Base-by-base conservation (phyloP, 2,797 vertebrate species). In the Oryzias dopingdopingensis region DNA sequence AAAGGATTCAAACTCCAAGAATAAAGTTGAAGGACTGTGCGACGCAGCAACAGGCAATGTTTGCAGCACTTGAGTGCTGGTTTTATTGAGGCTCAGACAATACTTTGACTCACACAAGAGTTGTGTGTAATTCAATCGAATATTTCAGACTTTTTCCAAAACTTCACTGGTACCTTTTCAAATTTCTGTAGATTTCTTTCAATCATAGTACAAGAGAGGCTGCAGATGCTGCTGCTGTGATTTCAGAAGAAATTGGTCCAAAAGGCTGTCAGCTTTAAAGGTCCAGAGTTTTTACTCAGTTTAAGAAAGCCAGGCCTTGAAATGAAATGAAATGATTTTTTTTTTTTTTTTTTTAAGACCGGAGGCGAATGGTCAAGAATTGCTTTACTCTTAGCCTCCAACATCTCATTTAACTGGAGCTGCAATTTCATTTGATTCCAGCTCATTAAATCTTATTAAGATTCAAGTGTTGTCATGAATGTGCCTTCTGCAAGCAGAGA, bases 381-480 rank as follows among this genome's bases (percentile, higher is more conserved):
- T 24, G 14, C 59, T 74, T 76, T 59, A 65, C 59, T 45, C 72
- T 70, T 47, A 10, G 51, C 61, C 76, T 79, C 69, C 68, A 72
- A 54, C 63, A 74, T 83, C 56, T 59, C 63, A 81, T 82, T 83
- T 73, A 84, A 82, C 70, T 82, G 32, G 66, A 87, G 77, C 46
- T 60, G 40, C 54, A 63, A 26, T 70, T 81, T 82, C 15, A 83
- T 84, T 82, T 84, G 78, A 90, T 89, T 88, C 40, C 4, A 70
- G 71, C 72, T 86, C 79, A 90, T 89, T 86, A 88, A 85, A 77
- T 63, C 81, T 63, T 59, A 86, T 87, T 85, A 82, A 61, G 65
- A 88, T 86, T 87, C 81, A 76, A 83, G 75, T 70, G 77, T 80
- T 82, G 81, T 69, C 71, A 75, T 72, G 72, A 85, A 82, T 78